Base-by-base conservation (phyloP, 2,888 invertebrate species). In the Galeruca laticollis region DNA sequence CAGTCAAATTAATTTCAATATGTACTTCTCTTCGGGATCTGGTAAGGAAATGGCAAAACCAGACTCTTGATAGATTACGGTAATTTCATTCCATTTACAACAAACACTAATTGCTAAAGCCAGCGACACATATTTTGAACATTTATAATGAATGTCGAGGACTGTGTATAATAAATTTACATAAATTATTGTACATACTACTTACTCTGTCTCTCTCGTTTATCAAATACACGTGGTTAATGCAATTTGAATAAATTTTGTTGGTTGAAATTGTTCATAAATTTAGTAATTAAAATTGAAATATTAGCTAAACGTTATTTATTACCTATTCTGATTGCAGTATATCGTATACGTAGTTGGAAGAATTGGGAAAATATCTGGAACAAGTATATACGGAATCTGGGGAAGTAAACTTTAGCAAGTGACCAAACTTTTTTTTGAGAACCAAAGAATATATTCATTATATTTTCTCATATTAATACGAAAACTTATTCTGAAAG, bases 61-160 rank as follows among this genome's bases (percentile, higher is more conserved):
- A 66, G 37, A 47, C 59, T 68, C 63, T 67, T 72, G 72, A 72
- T 69, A 72, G 72, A 72, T 72, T 72, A 64, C 69, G 56, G 67
- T 63, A 68, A 69, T 66, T 66, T 54, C 62, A 61, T 59, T 68
- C 67, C 69, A 72, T 71, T 71, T 71, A 70, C 69, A 64, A 60
- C 59, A 72, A 70, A 70, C 64, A 72, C 72, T 72, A 72, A 70
- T 72, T 72, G 63, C 69, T 66, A 57, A 56, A 68, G 66, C 73
- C 68, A 60, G 66, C 64, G 68, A 64, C 71, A 68, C 72, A 66
- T 64, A 68, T 68, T 70, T 70, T 68, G 60, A 56, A 65, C 64
- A 60, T 68, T 70, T 70, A 65, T 70, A 69, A 66, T 68, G 49
- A 59, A 71, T 66, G 64, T 66, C 26, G 66, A 51, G 59, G 33